Evolutionary conservation across 2,888 invertebrate species (phyloP).

Genomic region (Oligia fasciuncula): DNA sequence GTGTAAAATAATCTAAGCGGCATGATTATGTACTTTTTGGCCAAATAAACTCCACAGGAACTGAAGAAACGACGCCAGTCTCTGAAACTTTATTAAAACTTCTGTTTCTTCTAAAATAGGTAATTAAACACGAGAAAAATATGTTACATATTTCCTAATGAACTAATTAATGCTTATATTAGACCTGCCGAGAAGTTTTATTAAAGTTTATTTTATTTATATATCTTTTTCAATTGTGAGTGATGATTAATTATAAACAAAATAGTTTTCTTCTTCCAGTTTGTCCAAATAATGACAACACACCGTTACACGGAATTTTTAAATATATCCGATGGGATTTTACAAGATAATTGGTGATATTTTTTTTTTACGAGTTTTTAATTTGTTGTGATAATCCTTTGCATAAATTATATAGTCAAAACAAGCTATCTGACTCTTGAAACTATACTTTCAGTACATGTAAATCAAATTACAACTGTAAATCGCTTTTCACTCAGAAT

Average conservation of each 20-base stretch:
- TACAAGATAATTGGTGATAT: neutral
- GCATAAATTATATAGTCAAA: neutral
- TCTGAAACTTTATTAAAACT: neutral
- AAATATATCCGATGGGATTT: neutral
- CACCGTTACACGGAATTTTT: neutral
- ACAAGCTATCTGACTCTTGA: neutral
- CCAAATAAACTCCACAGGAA: neutral
- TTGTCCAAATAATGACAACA: neutral
- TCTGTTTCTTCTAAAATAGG: neutral
- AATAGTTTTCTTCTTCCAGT: too few species aligned
- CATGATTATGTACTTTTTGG: neutral
- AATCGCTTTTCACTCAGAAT: neutral
- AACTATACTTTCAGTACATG: neutral
- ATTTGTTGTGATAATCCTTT: neutral
- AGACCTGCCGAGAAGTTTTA: neutral
- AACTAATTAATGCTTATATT: neutral
- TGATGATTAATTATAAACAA: fast-evolving
- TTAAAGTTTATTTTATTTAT: neutral
- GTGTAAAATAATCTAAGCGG: neutral
- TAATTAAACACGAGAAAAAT: neutral
- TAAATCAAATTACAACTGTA: neutral
- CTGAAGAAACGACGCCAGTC: neutral
- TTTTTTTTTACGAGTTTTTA: neutral
- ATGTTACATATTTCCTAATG: neutral
- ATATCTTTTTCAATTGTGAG: neutral